A percentile compares a stretch with the other conserved stretches of the same genome.
Conservation (phyloP, 1,140 invertebrate species). For the Cataglyphis hispanica region DNA sequence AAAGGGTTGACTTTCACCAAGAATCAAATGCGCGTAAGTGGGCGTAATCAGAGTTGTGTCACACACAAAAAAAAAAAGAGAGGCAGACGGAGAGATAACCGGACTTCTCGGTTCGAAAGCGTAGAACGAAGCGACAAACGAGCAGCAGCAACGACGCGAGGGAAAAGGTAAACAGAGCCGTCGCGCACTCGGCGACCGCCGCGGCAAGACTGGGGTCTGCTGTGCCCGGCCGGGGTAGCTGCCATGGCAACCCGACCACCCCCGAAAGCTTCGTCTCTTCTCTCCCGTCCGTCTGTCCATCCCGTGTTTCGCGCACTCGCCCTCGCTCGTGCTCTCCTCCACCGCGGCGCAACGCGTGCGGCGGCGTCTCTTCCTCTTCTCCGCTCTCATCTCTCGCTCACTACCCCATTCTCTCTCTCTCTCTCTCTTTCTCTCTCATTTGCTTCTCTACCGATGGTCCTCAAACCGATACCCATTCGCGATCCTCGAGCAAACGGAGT, state of each 20-base stretch:
- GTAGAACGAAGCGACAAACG: not conserved
- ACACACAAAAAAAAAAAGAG: constrained; percentile 7
- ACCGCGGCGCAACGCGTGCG: constrained; percentile 41
- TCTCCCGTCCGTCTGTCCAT: constrained; percentile 21
- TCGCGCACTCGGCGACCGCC: constrained; percentile 76
- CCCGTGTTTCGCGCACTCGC: constrained; percentile 50
- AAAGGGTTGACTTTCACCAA: constrained; percentile 33
- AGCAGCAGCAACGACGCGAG: constrained; percentile 38
- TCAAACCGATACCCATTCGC: constrained; percentile 36
- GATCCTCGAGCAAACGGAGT: constrained; percentile 40
- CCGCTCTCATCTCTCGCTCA: not conserved
- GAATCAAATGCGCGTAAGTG: not conserved
- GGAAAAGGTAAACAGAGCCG: constrained; percentile 56
- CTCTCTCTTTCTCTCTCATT: not conserved
- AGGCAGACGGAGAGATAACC: not conserved
- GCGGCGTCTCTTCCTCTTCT: constrained; percentile 42
- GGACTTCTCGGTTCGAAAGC: not conserved
- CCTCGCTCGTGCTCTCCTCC: constrained; percentile 31
- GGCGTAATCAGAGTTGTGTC: constrained; percentile 12
- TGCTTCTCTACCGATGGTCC: constrained; percentile 46
- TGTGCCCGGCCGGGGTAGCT: constrained; percentile 84
- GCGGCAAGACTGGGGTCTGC: constrained; percentile 82
- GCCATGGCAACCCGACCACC: constrained; percentile 83
- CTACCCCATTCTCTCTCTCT: not conserved
- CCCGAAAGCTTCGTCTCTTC: constrained; percentile 77